These are phyloP conservation scores for Tinea semifulvella DNA, from an alignment of 2,888 invertebrate species.

Conservation along the genomic window DNA sequence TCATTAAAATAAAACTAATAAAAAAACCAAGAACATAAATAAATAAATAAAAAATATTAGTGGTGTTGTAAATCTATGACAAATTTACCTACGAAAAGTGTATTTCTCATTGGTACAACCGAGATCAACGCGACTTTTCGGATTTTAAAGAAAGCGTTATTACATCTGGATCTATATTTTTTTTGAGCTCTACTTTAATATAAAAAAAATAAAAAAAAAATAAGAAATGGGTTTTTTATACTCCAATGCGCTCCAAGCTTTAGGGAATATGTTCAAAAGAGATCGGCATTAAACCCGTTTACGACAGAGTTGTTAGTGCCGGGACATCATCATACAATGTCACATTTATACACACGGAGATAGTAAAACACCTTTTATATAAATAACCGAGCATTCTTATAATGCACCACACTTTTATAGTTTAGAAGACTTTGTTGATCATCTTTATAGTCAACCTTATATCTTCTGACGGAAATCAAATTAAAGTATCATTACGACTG, in stretches of 20 bases:
- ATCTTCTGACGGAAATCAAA: too few relatives aligned
- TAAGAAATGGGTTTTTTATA: background rate
- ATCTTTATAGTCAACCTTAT: too few relatives aligned
- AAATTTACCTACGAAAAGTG: too few relatives aligned
- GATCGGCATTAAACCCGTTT: slow-evolving; percentile 15
- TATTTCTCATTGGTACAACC: too few relatives aligned
- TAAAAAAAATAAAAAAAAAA: background rate
- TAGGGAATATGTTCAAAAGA: slow-evolving; percentile 8
- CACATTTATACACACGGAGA: slow-evolving; percentile 8
- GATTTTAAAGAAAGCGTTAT: background rate
- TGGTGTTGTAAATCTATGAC: too few relatives aligned
- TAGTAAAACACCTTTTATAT: slow-evolving; percentile 11
- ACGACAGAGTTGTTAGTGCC: slow-evolving; percentile 11
- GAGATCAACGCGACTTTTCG: too few relatives aligned
- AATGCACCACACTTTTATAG: too few relatives aligned
- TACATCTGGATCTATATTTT: slow-evolving; percentile 1
- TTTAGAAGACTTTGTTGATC: too few relatives aligned
- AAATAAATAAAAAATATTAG: too few relatives aligned
- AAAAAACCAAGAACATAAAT: too few relatives aligned
- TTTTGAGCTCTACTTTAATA: background rate
- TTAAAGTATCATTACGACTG: too few relatives aligned
- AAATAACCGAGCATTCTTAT: slow-evolving; percentile 1
- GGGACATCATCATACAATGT: slow-evolving; percentile 1
- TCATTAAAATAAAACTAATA: too few relatives aligned
- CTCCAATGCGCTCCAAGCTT: background rate